Conservation (phyloP, 2,113 vertebrate genomes). For the Nibea coibor region DNA sequence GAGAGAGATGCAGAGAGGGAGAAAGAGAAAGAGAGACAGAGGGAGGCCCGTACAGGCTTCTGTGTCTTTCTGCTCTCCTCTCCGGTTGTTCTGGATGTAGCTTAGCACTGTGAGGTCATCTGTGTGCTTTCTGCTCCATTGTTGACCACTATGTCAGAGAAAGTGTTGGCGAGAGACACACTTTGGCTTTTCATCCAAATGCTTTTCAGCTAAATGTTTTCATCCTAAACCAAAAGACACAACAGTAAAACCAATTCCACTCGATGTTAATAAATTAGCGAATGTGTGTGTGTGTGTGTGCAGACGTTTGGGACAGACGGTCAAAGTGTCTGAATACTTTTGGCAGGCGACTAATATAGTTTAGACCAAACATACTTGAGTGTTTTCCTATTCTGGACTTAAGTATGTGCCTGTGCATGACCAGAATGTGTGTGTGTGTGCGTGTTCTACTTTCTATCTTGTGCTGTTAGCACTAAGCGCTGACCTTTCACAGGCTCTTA, state of each 20-base stretch:
- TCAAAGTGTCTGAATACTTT: constrained; percentile 29
- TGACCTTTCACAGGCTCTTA: constrained; percentile 91
- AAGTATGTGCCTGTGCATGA: constrained; percentile 57
- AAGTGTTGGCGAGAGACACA: constrained; percentile 30
- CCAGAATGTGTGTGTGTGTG: constrained; percentile 26
- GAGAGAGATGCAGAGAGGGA: constrained; percentile 31
- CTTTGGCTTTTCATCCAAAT: constrained; percentile 40
- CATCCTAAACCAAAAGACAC: constrained; percentile 20
- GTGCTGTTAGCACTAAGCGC: constrained; percentile 76
- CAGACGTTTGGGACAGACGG: not conserved
- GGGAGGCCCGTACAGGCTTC: constrained; percentile 69
- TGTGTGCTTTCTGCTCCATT: constrained; percentile 70
- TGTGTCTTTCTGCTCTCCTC: constrained; percentile 77
- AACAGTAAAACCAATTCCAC: constrained; percentile 2
- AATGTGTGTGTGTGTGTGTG: not conserved
- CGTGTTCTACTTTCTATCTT: constrained; percentile 69
- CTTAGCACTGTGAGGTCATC: constrained; percentile 80
- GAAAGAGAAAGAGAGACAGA: constrained; percentile 52
- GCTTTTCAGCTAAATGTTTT: constrained; percentile 32
- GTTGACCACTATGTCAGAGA: constrained; percentile 54
- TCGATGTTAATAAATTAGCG: not conserved
- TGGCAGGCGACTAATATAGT: constrained; percentile 40
- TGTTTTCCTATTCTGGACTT: constrained; percentile 74
- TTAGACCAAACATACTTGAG: constrained; percentile 52
- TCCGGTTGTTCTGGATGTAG: constrained; percentile 76